Conservation (phyloP, 2,113 vertebrate genomes). For the Sinocyclocheilus anophthalmus region DNA sequence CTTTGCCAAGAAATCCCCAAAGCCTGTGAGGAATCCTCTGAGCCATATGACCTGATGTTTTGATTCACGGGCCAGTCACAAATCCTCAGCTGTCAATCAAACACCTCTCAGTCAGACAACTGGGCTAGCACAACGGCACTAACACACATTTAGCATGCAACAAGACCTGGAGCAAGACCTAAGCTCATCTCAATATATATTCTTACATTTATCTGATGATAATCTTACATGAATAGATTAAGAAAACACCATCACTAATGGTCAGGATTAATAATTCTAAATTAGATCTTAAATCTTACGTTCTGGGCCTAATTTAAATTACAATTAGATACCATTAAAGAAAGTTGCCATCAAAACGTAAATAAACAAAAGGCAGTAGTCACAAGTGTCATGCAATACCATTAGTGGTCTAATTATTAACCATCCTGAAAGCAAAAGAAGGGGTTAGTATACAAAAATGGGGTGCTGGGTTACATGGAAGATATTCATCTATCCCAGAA, state of each 20-base stretch:
- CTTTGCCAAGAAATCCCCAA: conserved; percentile 99
- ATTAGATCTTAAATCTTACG: background rate
- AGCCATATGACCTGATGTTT: conserved; percentile 99
- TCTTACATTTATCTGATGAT: conserved; percentile 29
- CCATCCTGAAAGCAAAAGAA: conserved; percentile 73
- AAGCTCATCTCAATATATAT: conserved; percentile 45
- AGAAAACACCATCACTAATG: conserved; percentile 19
- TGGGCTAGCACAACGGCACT: conserved; percentile 94
- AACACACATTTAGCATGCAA: conserved; percentile 60
- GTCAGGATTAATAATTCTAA: conserved; percentile 11
- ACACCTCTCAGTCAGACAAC: conserved; percentile 99
- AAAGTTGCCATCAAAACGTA: conserved; percentile 46
- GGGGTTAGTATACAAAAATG: conserved; percentile 66
- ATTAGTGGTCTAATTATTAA: conserved; percentile 65
- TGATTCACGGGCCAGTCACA: conserved; percentile 99
- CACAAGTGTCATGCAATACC: conserved; percentile 71
- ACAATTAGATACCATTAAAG: conserved; percentile 14
- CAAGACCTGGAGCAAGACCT: conserved; percentile 49
- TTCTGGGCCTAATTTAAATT: conserved; percentile 9
- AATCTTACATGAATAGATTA: conserved; percentile 38
- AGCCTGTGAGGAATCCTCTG: conserved; percentile 88
- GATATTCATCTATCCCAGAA: conserved; percentile 59
- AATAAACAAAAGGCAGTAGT: conserved; percentile 44
- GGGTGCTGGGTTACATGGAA: conserved; percentile 47
- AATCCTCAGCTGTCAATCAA: conserved; percentile 99